phyloP scores from a whole-genome alignment of 2,113 vertebrate genomes.

The Callorhinus ursinus region DNA sequence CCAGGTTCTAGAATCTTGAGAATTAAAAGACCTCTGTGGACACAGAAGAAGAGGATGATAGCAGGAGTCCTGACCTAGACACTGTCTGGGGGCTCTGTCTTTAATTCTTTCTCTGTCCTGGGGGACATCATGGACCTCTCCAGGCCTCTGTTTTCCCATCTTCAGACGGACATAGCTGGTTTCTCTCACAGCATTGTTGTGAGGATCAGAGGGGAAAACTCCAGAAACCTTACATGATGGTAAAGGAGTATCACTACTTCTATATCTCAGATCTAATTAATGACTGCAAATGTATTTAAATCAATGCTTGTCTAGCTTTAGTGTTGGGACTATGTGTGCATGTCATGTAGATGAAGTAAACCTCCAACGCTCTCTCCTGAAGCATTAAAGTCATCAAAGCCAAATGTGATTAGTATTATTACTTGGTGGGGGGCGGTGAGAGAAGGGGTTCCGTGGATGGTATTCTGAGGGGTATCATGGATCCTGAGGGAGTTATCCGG shows the following conservation, averaged over 20 bases:
- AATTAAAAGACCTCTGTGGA: not conserved
- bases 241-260: not conserved
- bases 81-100: not conserved
- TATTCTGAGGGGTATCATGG: not conserved
- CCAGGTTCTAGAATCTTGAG: not conserved
- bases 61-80: not conserved
- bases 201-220: not conserved
- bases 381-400: not conserved
- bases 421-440: not conserved
- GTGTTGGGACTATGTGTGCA: not conserved
- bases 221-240: not conserved
- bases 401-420: not conserved
- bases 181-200: not conserved
- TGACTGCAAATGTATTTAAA: not conserved
- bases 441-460: fast-evolving
- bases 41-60: not conserved
- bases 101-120: not conserved
- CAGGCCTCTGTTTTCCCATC: not conserved
- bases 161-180: not conserved
- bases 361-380: too few relatives aligned
- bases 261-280: not conserved
- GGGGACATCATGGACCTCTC: not conserved
- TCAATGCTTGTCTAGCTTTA: not conserved
- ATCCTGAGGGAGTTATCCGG: not conserved
- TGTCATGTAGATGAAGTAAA: not conserved